Evolutionary conservation across 2,888 invertebrate genomes (phyloP), one percentile per base, ranked within the genome.

Genomic region (Thalpophila matura): DNA sequence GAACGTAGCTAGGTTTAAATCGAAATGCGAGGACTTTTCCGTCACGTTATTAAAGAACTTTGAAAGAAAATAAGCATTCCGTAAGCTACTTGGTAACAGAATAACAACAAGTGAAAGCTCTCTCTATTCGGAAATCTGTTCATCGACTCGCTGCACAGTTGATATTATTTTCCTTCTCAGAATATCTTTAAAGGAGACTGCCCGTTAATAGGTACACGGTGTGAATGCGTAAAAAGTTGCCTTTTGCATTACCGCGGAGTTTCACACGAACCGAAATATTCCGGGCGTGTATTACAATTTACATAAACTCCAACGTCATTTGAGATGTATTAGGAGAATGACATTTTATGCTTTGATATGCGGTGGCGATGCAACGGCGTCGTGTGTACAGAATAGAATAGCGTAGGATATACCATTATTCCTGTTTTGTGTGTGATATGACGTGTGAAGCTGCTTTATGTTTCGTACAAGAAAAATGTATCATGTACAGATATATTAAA

Each of bases 271-370:
- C 84, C 83, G 84, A 91, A 91, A 90, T 92, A 93, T 94, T 92
- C 92, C 76, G 77, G 78, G 69, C 90, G 87, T 90, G 91, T 93
- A 86, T 89, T 86, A 87, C 77, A 88, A 92, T 93, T 91, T 92
- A 91, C 94, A 93, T 92, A 92, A 92, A 91, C 91, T 91, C 86
- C 82, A 80, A 77, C 85, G 87, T 87, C 89, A 88, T 94, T 91
- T 84, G 82, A 91, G 89, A 91, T 88, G 89, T 92, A 91, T 92
- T 92, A 92, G 89, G 88, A 85, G 62, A 88, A 89, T 89, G 87
- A 87, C 89, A 89, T 90, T 91, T 89, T 87, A 87, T 88, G 86
- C 86, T 89, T 86, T 89, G 86, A 89, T 91, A 91, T 91, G 86
- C 88, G 83, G 86, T 73, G 74, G 77, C 75, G 82, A 84, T 88